phyloP scores from a whole-genome alignment of 35 echinoderm and acorn worm genomes.

The Hemicentrotus pulcherrimus region DNA sequence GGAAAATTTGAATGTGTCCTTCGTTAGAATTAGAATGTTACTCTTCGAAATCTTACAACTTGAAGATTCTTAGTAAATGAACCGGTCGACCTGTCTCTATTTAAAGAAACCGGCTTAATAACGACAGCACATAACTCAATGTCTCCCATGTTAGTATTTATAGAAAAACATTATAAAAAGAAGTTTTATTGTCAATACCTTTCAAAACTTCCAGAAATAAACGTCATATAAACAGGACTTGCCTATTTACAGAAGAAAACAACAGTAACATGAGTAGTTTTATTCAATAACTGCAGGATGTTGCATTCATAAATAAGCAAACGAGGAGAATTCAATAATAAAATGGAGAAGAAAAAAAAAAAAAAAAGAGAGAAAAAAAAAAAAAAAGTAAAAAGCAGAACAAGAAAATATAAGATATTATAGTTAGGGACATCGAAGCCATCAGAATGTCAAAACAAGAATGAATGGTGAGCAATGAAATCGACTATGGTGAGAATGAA shows the following conservation, averaged over 20 bases:
- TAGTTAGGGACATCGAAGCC: too few species aligned
- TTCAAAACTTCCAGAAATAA: neutral
- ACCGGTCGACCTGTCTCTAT: neutral
- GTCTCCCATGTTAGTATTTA: neutral
- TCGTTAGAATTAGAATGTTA: neutral
- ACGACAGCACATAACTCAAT: neutral
- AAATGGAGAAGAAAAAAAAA: too few species aligned
- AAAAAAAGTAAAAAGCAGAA: too few species aligned
- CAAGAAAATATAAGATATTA: too few species aligned
- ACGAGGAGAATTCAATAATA: too few species aligned
- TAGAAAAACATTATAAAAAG: neutral
- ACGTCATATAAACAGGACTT: neutral
- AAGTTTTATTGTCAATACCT: neutral
- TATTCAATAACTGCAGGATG: neutral
- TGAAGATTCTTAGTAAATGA: neutral
- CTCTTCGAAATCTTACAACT: neutral
- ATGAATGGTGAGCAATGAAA: too few species aligned
- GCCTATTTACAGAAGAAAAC: neutral
- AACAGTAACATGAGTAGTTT: neutral
- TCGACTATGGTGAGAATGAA: too few species aligned
- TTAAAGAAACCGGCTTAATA: neutral
- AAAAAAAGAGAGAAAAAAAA: too few species aligned
- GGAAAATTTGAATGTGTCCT: constrained; percentile 3
- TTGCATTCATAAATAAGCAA: too few species aligned
- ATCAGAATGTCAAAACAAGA: too few species aligned